Base-by-base conservation (phyloP, 2,797 vertebrate species). In the Jordanella pulchra region DNA sequence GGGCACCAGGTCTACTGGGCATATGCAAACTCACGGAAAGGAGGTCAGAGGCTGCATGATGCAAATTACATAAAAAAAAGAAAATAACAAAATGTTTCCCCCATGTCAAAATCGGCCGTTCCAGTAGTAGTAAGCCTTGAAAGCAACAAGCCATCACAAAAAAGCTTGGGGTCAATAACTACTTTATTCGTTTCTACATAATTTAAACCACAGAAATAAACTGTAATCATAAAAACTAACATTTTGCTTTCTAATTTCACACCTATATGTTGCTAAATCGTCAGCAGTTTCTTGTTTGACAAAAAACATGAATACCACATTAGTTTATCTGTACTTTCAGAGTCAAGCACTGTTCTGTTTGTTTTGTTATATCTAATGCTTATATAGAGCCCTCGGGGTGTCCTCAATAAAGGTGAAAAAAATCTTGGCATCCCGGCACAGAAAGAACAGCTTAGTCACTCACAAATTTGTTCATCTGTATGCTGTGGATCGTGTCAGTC, bases 1-100 rank as follows among this genome's bases (percentile, higher is more conserved):
- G 78, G 78, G 17, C 67, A 76, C 78, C 14, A 1, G 65, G 73
- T 78, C 81, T 45, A 3, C 14, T 60, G 45, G 54, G 65, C 56
- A 47, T 47, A 65, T 27, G 7, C 69, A 73, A 60, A 68, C 80
- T 75, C 66, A 45, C 65, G 67, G 14, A 50, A 72, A 44, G 48
- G 4, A 13, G 28, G 30, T 23, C 15, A 32, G 71, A 44, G 10
- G 48, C 56, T 58, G n/a, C 50, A 77, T 39, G 21, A 35, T 61
- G 32, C 2, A 23, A 30, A 23, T 35, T 4, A 39, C 11, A 32
- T 79, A 23, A 45, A 67, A 61, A n/a, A 39, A 63, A 61, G 50
- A 53, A 69, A 68, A 60, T 64, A 1, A 71, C 70, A 58, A 9
- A 14, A 60, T 15, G 56, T 63, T 75, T 35, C 50, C 72, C 14